A percentile compares a stretch with the other conserved stretches of the same genome.
Evolutionary conservation across 2,888 invertebrate genomes (phyloP).

Genomic region (Drosophila crucigera): DNA sequence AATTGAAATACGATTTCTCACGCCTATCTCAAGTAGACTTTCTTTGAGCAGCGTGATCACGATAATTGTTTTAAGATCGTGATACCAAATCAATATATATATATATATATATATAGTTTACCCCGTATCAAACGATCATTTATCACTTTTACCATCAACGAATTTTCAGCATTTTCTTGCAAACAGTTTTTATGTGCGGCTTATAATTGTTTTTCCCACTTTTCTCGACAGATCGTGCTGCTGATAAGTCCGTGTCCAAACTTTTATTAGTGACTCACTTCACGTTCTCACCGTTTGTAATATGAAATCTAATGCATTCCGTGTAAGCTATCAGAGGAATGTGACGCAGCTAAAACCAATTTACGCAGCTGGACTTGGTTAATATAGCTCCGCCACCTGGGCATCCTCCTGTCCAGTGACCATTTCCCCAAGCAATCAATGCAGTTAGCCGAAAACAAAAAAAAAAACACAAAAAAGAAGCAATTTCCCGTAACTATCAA

Average conservation of each 20-base stretch:
- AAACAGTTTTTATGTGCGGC: slow-evolving; percentile 3
- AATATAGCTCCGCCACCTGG: neutral
- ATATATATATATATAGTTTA: neutral
- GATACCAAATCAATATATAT: neutral
- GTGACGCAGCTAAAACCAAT: slow-evolving; percentile 58
- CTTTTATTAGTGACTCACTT: slow-evolving; percentile 32
- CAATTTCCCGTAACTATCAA: slow-evolving; percentile 70
- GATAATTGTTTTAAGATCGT: slow-evolving; percentile 7
- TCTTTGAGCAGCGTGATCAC: slow-evolving; percentile 1
- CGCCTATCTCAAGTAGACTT: neutral
- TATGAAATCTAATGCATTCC: slow-evolving; percentile 29
- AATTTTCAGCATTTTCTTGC: slow-evolving; percentile 35
- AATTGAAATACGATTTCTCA: neutral
- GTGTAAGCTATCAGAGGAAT: slow-evolving; percentile 26
- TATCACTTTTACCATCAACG: slow-evolving; percentile 14
- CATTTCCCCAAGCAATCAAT: slow-evolving; percentile 44
- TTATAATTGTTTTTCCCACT: slow-evolving; percentile 23
- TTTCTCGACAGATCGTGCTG: slow-evolving; percentile 40
- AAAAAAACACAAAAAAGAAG: slow-evolving; percentile 27
- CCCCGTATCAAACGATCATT: slow-evolving; percentile 1
- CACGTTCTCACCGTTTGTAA: slow-evolving; percentile 22
- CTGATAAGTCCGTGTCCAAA: slow-evolving; percentile 29
- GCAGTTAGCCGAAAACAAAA: slow-evolving; percentile 40
- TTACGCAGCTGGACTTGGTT: slow-evolving; percentile 55
- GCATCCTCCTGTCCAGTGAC: neutral